Conservation (phyloP, 2,113 vertebrate species). For the Megaptera novaeangliae region DNA sequence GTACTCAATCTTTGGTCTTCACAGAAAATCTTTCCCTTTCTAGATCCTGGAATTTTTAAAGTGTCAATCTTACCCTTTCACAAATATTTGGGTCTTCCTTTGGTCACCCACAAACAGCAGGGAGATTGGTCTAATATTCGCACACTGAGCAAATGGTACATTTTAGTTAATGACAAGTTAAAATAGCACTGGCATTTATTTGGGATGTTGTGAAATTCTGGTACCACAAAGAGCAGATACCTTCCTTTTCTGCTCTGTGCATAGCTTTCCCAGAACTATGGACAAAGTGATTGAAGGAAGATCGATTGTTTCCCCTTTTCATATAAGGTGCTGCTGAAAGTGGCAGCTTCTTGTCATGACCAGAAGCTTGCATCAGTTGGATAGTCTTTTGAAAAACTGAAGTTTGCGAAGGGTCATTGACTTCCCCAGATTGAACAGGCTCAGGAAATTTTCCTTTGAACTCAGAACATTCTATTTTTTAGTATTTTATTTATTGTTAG, state of each 20-base stretch:
- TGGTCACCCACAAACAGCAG: not conserved
- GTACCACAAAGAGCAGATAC: not conserved
- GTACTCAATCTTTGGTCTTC: not conserved
- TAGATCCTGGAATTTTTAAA: not conserved
- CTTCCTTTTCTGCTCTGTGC: not conserved
- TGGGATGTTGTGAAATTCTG: not conserved
- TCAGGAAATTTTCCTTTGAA: constrained; percentile 32
- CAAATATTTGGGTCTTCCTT: not conserved
- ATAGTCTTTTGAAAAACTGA: constrained; percentile 67
- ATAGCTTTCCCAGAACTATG: not conserved
- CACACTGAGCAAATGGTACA: not conserved
- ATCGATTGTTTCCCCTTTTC: not conserved
- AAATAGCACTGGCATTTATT: not conserved
- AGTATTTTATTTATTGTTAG: constrained; percentile 66
- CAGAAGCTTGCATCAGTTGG: constrained; percentile 48
- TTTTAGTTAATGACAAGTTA: not conserved
- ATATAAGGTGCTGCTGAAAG: not conserved
- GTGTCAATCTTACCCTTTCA: not conserved
- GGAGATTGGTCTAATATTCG: not conserved
- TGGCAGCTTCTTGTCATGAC: not conserved
- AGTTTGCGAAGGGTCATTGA: constrained; percentile 32
- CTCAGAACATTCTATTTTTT: not conserved
- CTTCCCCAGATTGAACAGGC: constrained; percentile 48
- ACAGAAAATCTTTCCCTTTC: not conserved
- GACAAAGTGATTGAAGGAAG: not conserved